Evolutionary conservation across 2,113 vertebrate species (phyloP), one percentile per base, ranked within the genome.

Genomic region (Saccopteryx bilineata): DNA sequence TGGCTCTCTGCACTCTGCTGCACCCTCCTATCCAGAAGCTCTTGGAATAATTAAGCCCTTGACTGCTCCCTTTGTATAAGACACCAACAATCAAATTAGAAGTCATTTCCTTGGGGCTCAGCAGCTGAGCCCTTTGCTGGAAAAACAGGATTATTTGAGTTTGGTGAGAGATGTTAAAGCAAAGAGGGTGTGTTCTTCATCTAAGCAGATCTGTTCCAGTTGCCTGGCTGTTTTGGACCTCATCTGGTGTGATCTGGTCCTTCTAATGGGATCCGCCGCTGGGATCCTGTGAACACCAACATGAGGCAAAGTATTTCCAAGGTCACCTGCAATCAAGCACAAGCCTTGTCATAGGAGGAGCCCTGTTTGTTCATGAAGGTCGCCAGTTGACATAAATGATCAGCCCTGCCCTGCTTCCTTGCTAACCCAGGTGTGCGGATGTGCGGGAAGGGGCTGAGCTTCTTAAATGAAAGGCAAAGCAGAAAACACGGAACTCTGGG

Each of bases 371-470:
- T 74, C 14, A 19, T 52, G 46, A 66, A 52, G 28, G 5, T 33
- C 1, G 23, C 23, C n/a, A 14, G 26, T 19, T 61, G 21, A 31
- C 6, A 10, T 21, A 60, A 65, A 60, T 17, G 5, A 6, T 76
- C 88, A 75, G 9, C 31, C 9, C 31, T 80, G 9, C 48, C 11
- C 91, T 14, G 60, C 7, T 58, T n/a, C 71, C 14, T 26, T 76
- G 19, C 11, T 14, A 39, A 26, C 5, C 5, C n/a, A 74, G 24
- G n/a, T 11, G 9, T 61, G 17, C 31, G 23, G 39, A 21, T 54
- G 15, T 54, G 15, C 17, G 50, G 5, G 10, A 39, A 7, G 10
- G 8, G 15, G 10, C 28, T 14, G 1, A 3, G 5, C 5, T 46
- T 79, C 82, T 66, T 8, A 39, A 46, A 17, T 52, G 7, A 86